Percentiles rank a stretch among this genome's conserved stretches.
Conservation (phyloP, 2,113 vertebrate species). For the Siniperca chuatsi region DNA sequence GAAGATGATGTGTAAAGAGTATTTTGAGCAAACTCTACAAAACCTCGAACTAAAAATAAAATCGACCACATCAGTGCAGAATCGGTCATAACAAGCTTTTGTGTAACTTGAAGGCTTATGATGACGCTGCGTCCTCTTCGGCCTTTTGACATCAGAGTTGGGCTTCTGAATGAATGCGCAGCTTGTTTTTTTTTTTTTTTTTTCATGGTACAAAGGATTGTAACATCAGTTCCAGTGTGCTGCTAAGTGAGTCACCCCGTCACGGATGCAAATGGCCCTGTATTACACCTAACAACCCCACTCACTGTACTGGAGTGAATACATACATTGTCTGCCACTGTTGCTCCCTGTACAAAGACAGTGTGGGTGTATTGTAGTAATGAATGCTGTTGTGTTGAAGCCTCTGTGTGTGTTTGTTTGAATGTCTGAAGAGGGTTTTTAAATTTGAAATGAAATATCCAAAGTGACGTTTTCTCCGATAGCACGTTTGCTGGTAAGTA, state of each 20-base stretch:
- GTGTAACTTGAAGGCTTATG: background rate
- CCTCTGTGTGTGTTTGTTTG: slow-evolving; percentile 36
- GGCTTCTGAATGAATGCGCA: slow-evolving; percentile 16
- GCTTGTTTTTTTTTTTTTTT: slow-evolving; percentile 10
- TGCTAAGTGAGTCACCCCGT: slow-evolving; percentile 47
- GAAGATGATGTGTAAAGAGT: background rate
- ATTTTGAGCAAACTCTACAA: background rate
- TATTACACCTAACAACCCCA: slow-evolving; percentile 51
- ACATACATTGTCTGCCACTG: slow-evolving; percentile 36
- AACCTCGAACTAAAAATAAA: no score
- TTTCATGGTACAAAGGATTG: slow-evolving; percentile 31
- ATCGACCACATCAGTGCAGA: background rate
- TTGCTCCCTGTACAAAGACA: slow-evolving; percentile 38
- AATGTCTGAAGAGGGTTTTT: background rate
- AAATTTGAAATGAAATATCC: slow-evolving; percentile 19
- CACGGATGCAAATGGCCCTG: slow-evolving; percentile 8
- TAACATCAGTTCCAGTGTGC: slow-evolving; percentile 24
- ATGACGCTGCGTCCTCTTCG: background rate
- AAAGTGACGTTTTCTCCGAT: background rate
- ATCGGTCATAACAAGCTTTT: no score
- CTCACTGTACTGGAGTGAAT: slow-evolving; percentile 52
- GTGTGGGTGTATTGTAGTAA: slow-evolving; percentile 38
- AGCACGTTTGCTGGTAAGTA: accelerated
- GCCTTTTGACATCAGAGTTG: slow-evolving; percentile 17
- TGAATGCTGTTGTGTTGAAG: slow-evolving; percentile 38